A percentile compares a stretch with the other conserved stretches of the same genome.
phyloP scores from a whole-genome alignment of 2,113 vertebrate genomes.

The Bubo blakistoni region DNA sequence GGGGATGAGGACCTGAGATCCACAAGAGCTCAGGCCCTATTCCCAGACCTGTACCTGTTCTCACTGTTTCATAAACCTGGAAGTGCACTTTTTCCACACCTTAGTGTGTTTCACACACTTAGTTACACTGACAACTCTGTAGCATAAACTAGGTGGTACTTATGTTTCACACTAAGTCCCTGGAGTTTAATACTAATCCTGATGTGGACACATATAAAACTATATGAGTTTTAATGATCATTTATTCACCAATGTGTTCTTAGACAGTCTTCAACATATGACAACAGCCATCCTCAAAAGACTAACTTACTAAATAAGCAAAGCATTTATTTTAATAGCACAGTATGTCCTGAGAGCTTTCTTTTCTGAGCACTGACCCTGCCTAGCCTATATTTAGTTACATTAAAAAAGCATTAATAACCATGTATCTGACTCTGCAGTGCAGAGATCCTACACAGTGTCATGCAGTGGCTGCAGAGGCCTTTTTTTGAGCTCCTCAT shows the following conservation, averaged over 20 bases:
- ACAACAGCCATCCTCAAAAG: background rate
- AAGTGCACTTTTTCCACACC: background rate
- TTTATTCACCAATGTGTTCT: background rate
- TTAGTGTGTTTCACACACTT: background rate
- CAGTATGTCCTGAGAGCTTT: background rate
- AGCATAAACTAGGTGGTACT: background rate
- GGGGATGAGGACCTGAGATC: no score
- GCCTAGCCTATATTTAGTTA: background rate
- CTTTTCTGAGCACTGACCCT: background rate
- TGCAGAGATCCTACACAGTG: background rate
- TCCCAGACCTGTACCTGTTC: background rate
- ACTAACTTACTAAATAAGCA: background rate
- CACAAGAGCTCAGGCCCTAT: rapidly evolving
- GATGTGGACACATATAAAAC: background rate
- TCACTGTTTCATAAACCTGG: background rate
- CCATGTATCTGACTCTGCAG: background rate
- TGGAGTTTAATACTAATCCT: background rate
- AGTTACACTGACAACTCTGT: background rate
- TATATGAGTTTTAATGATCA: background rate
- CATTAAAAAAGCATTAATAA: background rate
- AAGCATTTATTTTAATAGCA: background rate
- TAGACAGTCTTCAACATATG: background rate
- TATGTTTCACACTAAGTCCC: background rate
- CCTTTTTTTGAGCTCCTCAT: background rate
- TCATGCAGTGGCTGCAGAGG: background rate